Evolutionary conservation across 2,888 invertebrate species (phyloP), one percentile per base, ranked within the genome.

Genomic region (Tuberolachnus salignus): DNA sequence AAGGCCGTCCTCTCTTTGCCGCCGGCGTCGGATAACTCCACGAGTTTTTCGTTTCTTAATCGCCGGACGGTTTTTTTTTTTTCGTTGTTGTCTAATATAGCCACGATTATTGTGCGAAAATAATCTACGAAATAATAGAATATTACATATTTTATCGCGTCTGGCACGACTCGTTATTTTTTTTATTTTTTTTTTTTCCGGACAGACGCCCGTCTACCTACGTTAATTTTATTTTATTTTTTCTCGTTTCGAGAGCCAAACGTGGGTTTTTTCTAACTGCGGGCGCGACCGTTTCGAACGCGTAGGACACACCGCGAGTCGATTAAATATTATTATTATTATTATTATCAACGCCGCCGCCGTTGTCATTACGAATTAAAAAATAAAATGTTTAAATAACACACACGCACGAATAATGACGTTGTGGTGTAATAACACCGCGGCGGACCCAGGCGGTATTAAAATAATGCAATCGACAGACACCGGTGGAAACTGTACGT

Each of bases 181-280:
- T 49, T 67, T 34, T 6, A 34, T n/a, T n/a, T n/a, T n/a, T n/a
- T n/a, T n/a, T n/a, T n/a, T n/a, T n/a, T n/a, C 19, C 46, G 46
- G 46, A 10, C 66, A 26, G n/a, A n/a, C n/a, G n/a, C 3, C 3
- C 34, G 34, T 34, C 34, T 34, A 34, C 75, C 75, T 67, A 75
- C 75, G 66, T 51, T 44, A 8, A 3, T n/a, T 51, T 63, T 26
- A 51, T n/a, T 19, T 67, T 69, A 10, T 11, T 44, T 21, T 42
- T 55, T 59, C n/a, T 34, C 6, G 1, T 67, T 51, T 66, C 13
- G 9, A 19, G 14, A 46, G 3, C 4, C 21, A 46, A 66, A 57
- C 75, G 75, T 75, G 66, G 75, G 75, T 51, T 75, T 67, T 34
- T 42, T 53, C 14, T 46, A 49, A 16, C 49, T 21, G 16, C 3